Percentiles rank a stretch among this genome's conserved stretches.
These are phyloP conservation scores for Gracilinanus agilis DNA, from an alignment of 2,113 vertebrate species.

Conservation along the genomic window DNA sequence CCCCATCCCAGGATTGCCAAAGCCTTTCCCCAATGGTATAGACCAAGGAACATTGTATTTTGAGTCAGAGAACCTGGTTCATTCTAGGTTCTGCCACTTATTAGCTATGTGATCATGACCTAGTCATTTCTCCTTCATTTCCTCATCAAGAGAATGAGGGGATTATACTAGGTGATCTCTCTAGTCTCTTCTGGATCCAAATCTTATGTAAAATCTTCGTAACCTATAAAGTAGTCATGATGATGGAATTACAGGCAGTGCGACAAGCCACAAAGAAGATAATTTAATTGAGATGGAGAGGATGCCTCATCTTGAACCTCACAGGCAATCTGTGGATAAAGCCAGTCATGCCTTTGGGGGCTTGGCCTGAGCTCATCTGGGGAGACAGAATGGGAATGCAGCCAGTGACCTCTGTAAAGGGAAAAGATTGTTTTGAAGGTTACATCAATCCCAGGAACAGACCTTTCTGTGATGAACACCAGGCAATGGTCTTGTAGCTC, in stretches of 20 bases:
- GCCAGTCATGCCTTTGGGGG: background rate
- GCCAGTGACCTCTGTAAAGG: background rate
- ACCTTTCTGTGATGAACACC: conserved; percentile 3
- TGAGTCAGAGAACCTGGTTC: background rate
- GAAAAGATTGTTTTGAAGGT: conserved; percentile 1
- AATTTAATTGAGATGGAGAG: background rate
- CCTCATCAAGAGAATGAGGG: background rate
- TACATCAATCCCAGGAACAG: conserved; percentile 2
- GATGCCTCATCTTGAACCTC: background rate
- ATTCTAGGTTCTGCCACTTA: background rate
- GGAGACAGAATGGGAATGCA: background rate
- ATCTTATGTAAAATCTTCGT: background rate
- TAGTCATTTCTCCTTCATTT: background rate
- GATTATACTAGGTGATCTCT: background rate
- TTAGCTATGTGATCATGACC: background rate
- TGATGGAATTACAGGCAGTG: background rate
- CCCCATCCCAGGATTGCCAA: background rate
- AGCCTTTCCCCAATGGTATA: background rate
- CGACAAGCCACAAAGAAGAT: background rate
- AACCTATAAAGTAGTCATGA: background rate
- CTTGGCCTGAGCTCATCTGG: background rate
- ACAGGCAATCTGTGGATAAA: background rate
- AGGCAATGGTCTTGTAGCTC: background rate
- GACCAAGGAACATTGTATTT: background rate
- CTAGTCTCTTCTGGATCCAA: background rate